Percentiles rank a stretch among this genome's conserved stretches.
These are phyloP conservation scores for Tridacna gigas DNA, from an alignment of 2,888 invertebrate species.

Conservation along the genomic window DNA sequence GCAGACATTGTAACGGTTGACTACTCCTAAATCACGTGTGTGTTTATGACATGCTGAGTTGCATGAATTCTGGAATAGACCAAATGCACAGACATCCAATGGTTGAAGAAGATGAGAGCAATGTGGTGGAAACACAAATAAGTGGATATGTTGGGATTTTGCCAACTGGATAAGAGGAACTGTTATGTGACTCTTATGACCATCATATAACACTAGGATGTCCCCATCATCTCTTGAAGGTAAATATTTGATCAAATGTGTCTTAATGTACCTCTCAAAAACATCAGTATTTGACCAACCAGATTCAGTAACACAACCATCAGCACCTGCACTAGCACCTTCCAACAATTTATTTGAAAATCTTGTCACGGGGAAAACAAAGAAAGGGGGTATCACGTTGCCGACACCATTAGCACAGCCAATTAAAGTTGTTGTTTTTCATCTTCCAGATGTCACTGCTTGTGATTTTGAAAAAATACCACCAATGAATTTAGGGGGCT, in stretches of 20 bases:
- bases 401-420: slow-evolving; percentile 43
- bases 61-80: not conserved
- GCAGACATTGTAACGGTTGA: slow-evolving; percentile 7
- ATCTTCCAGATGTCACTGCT: slow-evolving; percentile 41
- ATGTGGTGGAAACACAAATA: slow-evolving; percentile 58
- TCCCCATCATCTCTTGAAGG: slow-evolving; percentile 2
- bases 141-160: slow-evolving; percentile 33
- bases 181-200: slow-evolving; percentile 54
- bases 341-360: slow-evolving; percentile 36
- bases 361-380: slow-evolving; percentile 30
- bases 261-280: slow-evolving; percentile 43
- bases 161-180: slow-evolving; percentile 53
- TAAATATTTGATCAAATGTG: slow-evolving; percentile 32
- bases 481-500: slow-evolving; percentile 37
- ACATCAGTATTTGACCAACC: slow-evolving; percentile 49
- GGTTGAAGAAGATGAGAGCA: slow-evolving; percentile 43
- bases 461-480: slow-evolving; percentile 29
- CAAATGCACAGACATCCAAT: not conserved
- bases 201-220: slow-evolving; percentile 53
- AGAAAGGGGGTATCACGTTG: slow-evolving; percentile 36
- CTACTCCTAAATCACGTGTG: not conserved
- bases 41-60: not conserved
- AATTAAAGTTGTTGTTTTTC: slow-evolving; percentile 31
- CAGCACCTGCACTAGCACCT: slow-evolving; percentile 38
- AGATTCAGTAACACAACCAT: slow-evolving; percentile 23